Base-by-base conservation (phyloP, 1,140 invertebrate species). In the Sitodiplosis mosellana region DNA sequence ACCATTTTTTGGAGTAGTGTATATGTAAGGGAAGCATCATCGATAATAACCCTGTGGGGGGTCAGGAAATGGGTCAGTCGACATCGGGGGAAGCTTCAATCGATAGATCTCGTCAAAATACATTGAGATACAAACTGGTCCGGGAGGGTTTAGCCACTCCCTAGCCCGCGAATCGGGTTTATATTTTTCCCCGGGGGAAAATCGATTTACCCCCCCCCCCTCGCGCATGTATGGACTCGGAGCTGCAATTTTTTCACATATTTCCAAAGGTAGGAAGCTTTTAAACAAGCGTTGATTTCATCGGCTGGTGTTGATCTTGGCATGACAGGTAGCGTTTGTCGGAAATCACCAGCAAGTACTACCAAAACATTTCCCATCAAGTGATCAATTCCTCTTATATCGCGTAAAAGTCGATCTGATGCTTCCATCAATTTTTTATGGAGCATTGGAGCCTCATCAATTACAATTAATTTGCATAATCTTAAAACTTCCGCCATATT, bases 371-470 rank as follows among this genome's bases (percentile, higher is more conserved):
- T 54, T 41, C 55, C 54, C 49, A 62, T 59, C 6, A 46, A 51
- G 36, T 45, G 5, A 44, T 56, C 7, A 47, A 59, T 55, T n/a
- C 51, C 47, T 8, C 53, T 53, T 12, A 67, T 42, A 61, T 67
- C 58, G 58, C 60, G 42, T 22, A 66, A 50, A 19, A 56, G 58
- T 53, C 58, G 49, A 51, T 69, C 51, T 17, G 70, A 53, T 38
- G 59, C 61, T 51, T 69, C 64, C 11, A 67, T 49, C 42, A 55
- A 56, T 44, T 51, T 55, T 54, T 67, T 67, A 48, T 70, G 59
- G 5, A 57, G 51, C 61, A 68, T 66, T 41, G 63, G 65, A 53
- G 56, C 59, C 59, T 63, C 64, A 51, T 65, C 58, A 55, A 56
- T 64, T 19, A 64, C 48, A 36, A 61, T 58, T 2, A 61, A 14